Conservation (phyloP, 2,797 vertebrate genomes). For the Sebastes umbrosus region DNA sequence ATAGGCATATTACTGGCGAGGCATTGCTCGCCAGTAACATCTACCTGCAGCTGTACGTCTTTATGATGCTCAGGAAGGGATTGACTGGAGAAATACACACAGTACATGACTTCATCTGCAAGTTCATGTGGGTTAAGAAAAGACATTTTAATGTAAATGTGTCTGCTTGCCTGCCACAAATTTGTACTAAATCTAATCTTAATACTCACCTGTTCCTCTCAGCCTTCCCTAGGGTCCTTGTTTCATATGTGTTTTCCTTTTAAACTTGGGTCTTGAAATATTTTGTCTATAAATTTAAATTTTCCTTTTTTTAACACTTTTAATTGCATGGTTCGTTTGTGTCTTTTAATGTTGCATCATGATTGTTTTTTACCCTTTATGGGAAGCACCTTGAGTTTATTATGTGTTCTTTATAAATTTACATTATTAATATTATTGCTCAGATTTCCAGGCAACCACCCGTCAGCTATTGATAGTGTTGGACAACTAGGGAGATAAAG, state of each 20-base stretch:
- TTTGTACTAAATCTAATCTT: background rate
- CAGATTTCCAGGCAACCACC: conserved; percentile 9
- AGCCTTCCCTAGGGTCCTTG: no score
- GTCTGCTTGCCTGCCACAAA: conserved; percentile 19
- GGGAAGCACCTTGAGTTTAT: no score
- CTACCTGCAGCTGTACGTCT: background rate
- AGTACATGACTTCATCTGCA: background rate
- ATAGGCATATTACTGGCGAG: background rate
- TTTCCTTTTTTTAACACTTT: no score
- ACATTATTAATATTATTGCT: background rate
- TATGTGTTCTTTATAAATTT: no score
- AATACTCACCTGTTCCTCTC: no score
- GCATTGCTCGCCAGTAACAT: background rate
- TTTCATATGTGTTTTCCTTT: no score
- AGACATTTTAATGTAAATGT: background rate
- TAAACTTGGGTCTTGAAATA: no score
- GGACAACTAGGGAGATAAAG: background rate
- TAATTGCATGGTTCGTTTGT: no score
- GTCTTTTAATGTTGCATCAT: no score
- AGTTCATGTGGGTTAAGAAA: background rate
- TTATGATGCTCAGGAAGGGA: background rate
- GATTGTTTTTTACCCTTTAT: no score
- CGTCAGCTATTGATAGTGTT: conserved; percentile 7
- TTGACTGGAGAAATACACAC: background rate
- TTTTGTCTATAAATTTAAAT: no score